Conservation (phyloP, 2,797 vertebrate species). For the Leucoraja ocellata region DNA sequence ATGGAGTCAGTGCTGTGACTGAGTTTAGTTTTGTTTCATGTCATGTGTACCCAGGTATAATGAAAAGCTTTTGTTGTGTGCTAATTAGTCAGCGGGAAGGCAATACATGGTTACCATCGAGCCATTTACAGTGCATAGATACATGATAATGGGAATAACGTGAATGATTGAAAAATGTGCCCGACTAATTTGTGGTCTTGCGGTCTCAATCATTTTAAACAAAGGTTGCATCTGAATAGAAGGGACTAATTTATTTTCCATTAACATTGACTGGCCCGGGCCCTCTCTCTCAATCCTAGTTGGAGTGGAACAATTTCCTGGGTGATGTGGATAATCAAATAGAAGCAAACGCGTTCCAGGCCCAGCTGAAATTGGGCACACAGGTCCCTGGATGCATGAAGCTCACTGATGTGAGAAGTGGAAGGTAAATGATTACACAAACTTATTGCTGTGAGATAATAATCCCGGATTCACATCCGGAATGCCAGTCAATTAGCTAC, state of each 20-base stretch:
- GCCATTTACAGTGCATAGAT: too few species aligned
- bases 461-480: not conserved
- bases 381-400: not conserved
- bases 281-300: not conserved
- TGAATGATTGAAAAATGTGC: not conserved
- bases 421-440: not conserved
- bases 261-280: not conserved
- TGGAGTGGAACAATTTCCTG: constrained; percentile 25
- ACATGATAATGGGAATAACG: too few species aligned
- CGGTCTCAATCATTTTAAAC: not conserved
- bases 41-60: too few species aligned
- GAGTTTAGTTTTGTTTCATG: too few species aligned
- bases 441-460: not conserved
- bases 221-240: not conserved
- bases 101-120: too few species aligned
- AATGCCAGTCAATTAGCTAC: not conserved
- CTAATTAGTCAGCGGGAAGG: too few species aligned
- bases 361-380: not conserved
- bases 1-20: not conserved
- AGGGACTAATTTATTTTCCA: not conserved
- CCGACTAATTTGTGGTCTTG: not conserved
- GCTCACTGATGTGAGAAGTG: constrained; percentile 13
- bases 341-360: not conserved
- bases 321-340: not conserved
- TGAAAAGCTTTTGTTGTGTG: too few species aligned